Evolutionary conservation across 2,113 vertebrate species (phyloP).

Genomic region (Ursus arctos): DNA sequence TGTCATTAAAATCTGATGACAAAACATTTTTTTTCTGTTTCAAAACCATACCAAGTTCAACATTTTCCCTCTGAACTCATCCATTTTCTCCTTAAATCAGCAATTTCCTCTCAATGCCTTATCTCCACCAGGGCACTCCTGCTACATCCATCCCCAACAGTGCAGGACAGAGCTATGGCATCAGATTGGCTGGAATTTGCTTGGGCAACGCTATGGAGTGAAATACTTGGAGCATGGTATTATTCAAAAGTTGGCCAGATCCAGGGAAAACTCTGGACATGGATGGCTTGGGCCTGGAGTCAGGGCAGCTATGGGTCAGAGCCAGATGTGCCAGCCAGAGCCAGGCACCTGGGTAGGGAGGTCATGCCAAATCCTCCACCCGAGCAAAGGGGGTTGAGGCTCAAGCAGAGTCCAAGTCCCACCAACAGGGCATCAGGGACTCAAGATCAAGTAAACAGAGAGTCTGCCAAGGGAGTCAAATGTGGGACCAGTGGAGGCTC

Average conservation of each 20-base stretch:
- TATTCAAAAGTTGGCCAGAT: background rate
- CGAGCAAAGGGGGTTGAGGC: background rate
- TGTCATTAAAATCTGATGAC: background rate
- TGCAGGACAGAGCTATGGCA: background rate
- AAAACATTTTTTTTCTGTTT: background rate
- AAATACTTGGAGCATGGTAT: background rate
- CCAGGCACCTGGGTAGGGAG: background rate
- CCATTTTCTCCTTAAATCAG: background rate
- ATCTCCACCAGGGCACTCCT: background rate
- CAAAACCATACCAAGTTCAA: background rate
- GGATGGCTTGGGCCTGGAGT: background rate
- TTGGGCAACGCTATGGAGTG: background rate
- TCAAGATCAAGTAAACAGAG: background rate
- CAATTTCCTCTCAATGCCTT: background rate
- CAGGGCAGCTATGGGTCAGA: background rate
- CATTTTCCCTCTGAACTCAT: background rate
- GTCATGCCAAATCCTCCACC: background rate
- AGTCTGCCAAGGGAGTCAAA: rapidly evolving
- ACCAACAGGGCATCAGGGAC: background rate
- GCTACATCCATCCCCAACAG: rapidly evolving
- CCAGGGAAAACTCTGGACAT: background rate
- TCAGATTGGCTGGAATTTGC: background rate
- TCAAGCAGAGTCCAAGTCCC: background rate
- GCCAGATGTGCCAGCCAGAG: background rate
- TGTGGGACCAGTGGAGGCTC: background rate